Evolutionary conservation across 2,888 invertebrate genomes (phyloP).

Genomic region (Nymphalis urticae): DNA sequence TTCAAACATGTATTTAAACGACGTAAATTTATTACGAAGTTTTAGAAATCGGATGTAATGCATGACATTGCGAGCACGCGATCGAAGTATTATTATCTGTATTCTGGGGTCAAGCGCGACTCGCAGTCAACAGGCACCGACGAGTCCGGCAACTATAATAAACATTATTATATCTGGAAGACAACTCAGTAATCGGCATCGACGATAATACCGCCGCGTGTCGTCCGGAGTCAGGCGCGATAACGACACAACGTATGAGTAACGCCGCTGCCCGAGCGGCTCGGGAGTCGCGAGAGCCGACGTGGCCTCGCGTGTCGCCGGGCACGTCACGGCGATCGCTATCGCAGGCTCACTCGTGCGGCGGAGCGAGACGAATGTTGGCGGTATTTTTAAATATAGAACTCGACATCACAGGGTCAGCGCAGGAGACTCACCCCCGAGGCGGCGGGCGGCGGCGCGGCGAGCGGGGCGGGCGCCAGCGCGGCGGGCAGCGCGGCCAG

Average conservation of each 20-base stretch:
- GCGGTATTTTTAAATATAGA: background rate
- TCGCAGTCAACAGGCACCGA: background rate
- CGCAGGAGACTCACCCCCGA: constrained; percentile 15
- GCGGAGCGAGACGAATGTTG: background rate
- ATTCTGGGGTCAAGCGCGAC: background rate
- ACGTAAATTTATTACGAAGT: background rate
- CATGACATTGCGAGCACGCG: background rate
- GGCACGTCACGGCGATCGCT: background rate
- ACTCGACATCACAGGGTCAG: background rate
- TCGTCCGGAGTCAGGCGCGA: background rate
- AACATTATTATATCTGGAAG: constrained; percentile 4
- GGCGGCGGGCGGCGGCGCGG: constrained; percentile 32
- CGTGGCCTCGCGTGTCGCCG: background rate
- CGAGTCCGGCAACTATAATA: background rate
- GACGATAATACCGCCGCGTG: background rate
- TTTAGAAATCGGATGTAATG: background rate
- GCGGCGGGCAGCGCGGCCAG: constrained; percentile 18
- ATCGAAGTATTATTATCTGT: background rate
- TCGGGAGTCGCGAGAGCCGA: background rate
- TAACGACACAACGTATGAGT: background rate
- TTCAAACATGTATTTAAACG: too few relatives aligned
- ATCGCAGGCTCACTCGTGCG: background rate
- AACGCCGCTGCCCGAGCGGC: too few relatives aligned
- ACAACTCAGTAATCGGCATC: background rate
- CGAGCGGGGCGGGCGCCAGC: constrained; percentile 18